Evolutionary conservation across 1,140 invertebrate species (phyloP), one percentile per base, ranked within the genome.

Genomic region (Drosophila eugracilis): DNA sequence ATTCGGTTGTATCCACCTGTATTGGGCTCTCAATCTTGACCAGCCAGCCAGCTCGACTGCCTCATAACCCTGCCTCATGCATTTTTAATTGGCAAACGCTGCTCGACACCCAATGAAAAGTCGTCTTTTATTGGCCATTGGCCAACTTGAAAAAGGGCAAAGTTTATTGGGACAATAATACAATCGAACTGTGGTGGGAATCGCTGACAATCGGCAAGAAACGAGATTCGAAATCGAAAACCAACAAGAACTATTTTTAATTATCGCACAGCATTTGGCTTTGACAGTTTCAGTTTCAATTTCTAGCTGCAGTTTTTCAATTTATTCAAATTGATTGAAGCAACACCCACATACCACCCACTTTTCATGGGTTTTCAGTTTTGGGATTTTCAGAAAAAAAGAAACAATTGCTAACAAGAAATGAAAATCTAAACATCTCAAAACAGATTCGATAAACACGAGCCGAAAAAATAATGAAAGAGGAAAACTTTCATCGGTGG

Each of bases 101-200:
- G 21, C 17, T 10, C 39, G 12, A 26, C 6, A 14, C 39, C 21
- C 47, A 53, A 37, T 52, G 36, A 69, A 66, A 47, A 52, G 59
- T 54, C 24, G 22, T 34, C 53, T 32, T 60, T 36, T 12, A 26
- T 49, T 83, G 79, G 79, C 60, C 44, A 32, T 19, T 26, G 36
- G 79, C 79, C 80, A 84, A 65, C 37, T 39, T 7, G 42, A n/a
- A 44, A 58, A 79, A 78, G 79, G 70, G 75, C 79, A 84, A 85
- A 84, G 79, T 84, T 84, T 84, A 84, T 85, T 79, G 80, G 80
- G 79, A 80, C 79, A 85, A 79, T 85, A 75, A 81, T 71, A 80
- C 49, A 71, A 62, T 72, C 67, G 69, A 71, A 60, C 17, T 30
- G 26, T n/a, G 53, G 26, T n/a, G 53, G 5, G 28, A 63, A 60